Conservation (phyloP, 2,888 invertebrate genomes). For the Drosophila paranaensis region DNA sequence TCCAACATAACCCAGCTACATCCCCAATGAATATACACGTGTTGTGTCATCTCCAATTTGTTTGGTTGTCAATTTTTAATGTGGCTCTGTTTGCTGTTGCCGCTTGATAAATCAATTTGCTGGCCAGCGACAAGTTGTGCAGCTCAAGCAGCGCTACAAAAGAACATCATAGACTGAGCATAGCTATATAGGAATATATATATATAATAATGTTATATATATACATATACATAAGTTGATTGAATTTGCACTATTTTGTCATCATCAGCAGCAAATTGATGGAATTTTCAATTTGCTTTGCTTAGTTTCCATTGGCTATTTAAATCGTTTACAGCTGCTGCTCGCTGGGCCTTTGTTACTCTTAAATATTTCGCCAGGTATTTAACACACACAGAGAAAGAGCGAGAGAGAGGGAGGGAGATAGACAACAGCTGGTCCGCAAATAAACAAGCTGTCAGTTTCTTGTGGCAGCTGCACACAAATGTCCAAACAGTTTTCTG, state of each 20-base stretch:
- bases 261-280: slow-evolving; percentile 59
- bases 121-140: slow-evolving; percentile 35
- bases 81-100: slow-evolving; percentile 48
- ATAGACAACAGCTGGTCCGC: slow-evolving; percentile 43
- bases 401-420: too few species aligned
- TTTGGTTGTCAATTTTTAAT: slow-evolving; percentile 78
- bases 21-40: slow-evolving; percentile 53
- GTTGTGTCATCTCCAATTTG: slow-evolving; percentile 64
- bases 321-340: slow-evolving; percentile 52
- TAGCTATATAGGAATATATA: not conserved
- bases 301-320: slow-evolving; percentile 37
- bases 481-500: slow-evolving; percentile 67
- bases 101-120: slow-evolving; percentile 74
- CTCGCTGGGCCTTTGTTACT: slow-evolving; percentile 50
- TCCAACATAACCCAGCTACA: not conserved
- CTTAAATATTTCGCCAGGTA: slow-evolving; percentile 65
- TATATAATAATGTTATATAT: slow-evolving; percentile 8
- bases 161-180: slow-evolving; percentile 15
- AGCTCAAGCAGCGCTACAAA: slow-evolving; percentile 28
- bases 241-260: slow-evolving; percentile 63
- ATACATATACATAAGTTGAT: slow-evolving; percentile 44
- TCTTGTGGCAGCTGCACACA: slow-evolving; percentile 61
- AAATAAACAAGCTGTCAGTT: slow-evolving; percentile 59
- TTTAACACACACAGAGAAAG: slow-evolving; percentile 38
- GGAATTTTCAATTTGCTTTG: slow-evolving; percentile 72